Percentiles rank a stretch among this genome's conserved stretches.
Evolutionary conservation across 2,888 invertebrate species (phyloP).

Genomic region (Zaprionus obscuricornis): DNA sequence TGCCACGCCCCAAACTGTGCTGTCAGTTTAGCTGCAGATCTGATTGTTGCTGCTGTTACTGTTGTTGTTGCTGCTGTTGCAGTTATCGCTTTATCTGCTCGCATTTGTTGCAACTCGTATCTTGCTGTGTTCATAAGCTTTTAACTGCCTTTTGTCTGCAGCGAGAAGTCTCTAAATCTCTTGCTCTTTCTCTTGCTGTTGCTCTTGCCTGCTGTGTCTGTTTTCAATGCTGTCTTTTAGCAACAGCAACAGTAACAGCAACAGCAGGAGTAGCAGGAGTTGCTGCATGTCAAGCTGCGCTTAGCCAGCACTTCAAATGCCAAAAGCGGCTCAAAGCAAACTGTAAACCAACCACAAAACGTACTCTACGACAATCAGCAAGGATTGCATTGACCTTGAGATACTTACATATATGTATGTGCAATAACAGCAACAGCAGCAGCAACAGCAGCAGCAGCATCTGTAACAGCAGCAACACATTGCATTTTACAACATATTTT

Average conservation of each 20-base stretch:
- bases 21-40: conserved; percentile 45
- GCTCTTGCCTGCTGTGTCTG: conserved; percentile 13
- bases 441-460: conserved; percentile 1
- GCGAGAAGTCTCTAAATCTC: conserved; percentile 13
- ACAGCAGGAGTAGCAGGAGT: background rate
- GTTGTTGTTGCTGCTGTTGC: conserved; percentile 18
- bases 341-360: conserved; percentile 37
- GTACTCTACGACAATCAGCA: conserved; percentile 6
- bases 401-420: background rate
- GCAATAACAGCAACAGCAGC: background rate
- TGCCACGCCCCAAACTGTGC: conserved; percentile 41
- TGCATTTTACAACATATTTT: conserved; percentile 19
- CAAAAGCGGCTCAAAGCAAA: conserved; percentile 43
- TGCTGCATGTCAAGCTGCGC: conserved; percentile 26
- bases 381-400: conserved; percentile 11
- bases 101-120: conserved; percentile 44
- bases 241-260: conserved; percentile 4
- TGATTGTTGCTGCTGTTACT: conserved; percentile 27
- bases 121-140: conserved; percentile 58
- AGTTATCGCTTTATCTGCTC: conserved; percentile 27
- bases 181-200: conserved; percentile 10
- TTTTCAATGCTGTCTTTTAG: conserved; percentile 19
- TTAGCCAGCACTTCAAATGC: conserved; percentile 38
- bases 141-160: conserved; percentile 56
- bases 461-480: conserved; percentile 6